phyloP scores from a whole-genome alignment of 2,888 invertebrate species.

The Mechanitis mazaeus region DNA sequence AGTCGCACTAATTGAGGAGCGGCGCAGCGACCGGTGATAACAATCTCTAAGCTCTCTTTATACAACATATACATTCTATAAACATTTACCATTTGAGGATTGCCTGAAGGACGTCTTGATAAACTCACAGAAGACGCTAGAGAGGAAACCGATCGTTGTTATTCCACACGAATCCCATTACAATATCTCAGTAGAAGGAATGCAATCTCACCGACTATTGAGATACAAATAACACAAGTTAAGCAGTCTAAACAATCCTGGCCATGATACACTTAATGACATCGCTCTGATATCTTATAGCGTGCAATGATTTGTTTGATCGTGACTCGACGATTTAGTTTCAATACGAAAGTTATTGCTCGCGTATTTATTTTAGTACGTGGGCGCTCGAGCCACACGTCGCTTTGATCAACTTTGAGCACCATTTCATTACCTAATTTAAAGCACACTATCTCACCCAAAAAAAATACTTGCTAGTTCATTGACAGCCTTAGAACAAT shows the following conservation, averaged over 20 bases:
- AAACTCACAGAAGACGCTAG: neutral
- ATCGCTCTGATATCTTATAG: slow-evolving; percentile 32
- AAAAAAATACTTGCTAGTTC: too few species aligned
- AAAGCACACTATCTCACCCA: too few species aligned
- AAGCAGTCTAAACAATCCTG: slow-evolving; percentile 24
- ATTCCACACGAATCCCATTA: neutral
- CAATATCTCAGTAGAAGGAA: slow-evolving; percentile 6
- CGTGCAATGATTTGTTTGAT: slow-evolving; percentile 46
- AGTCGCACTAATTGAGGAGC: slow-evolving; percentile 13
- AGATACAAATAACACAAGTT: slow-evolving; percentile 19
- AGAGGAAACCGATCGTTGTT: neutral
- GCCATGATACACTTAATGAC: slow-evolving; percentile 35
- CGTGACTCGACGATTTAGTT: slow-evolving; percentile 72
- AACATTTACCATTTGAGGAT: neutral
- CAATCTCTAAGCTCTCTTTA: slow-evolving; percentile 4
- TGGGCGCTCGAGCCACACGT: slow-evolving; percentile 61
- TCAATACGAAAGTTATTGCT: slow-evolving; percentile 71
- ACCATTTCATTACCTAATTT: too few species aligned
- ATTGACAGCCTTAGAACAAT: too few species aligned
- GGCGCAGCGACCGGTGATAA: slow-evolving; percentile 10
- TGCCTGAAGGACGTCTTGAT: neutral
- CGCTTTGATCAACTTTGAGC: slow-evolving; percentile 41
- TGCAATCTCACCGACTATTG: slow-evolving; percentile 17
- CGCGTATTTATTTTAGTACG: slow-evolving; percentile 69
- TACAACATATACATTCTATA: neutral